Percentiles rank a stretch among this genome's conserved stretches.
Conservation (phyloP, 2,113 vertebrate species). For the Gyps fulvus region DNA sequence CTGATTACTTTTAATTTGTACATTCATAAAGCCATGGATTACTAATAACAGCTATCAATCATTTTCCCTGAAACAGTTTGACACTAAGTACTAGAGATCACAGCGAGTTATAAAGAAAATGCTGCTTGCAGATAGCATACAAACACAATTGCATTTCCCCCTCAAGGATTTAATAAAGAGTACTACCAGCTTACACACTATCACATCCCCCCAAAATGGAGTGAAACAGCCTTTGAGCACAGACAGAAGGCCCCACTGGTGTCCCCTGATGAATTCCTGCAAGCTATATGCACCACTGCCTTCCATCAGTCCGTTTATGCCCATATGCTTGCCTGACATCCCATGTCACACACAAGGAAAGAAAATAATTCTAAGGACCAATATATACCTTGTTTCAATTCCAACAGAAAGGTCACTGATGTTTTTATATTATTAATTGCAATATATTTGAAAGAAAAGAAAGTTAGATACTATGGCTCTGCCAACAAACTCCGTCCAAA, state of each 20-base stretch:
- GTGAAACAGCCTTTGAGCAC: not conserved
- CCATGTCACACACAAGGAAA: not conserved
- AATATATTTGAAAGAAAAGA: not conserved
- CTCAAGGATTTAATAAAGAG: constrained; percentile 9
- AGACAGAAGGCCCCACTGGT: not conserved
- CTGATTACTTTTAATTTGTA: constrained; percentile 54
- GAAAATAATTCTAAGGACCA: not conserved
- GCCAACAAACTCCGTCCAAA: not conserved
- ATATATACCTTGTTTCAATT: not conserved
- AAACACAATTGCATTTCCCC: not conserved
- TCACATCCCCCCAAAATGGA: not conserved
- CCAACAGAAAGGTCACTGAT: not conserved
- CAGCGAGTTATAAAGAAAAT: not conserved
- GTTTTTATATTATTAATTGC: not conserved
- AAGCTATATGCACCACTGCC: not conserved
- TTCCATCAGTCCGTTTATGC: not conserved
- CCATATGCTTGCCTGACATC: not conserved
- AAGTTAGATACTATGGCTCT: not conserved
- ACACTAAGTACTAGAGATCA: constrained; percentile 7
- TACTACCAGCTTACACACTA: not conserved
- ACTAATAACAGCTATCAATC: constrained; percentile 40
- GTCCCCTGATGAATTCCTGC: not conserved
- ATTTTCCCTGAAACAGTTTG: not conserved
- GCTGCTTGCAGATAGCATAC: not conserved
- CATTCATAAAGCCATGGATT: constrained; percentile 22